Evolutionary conservation across 2,797 vertebrate species (phyloP).

Genomic region (Alectoris magna): DNA sequence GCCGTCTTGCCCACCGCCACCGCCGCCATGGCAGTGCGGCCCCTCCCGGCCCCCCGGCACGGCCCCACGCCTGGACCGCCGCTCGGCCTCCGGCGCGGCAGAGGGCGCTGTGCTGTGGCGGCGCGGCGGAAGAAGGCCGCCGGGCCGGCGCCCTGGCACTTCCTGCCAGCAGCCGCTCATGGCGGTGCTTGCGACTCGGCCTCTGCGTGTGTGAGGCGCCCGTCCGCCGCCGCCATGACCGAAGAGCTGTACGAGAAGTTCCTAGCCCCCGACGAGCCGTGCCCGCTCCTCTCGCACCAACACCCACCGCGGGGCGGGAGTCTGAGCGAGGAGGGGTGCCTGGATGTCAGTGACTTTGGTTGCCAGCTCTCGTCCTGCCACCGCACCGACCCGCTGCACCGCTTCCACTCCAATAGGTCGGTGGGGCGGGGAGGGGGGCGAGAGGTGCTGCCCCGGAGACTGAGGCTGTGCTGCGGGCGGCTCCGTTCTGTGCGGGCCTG

Average conservation of each 20-base stretch:
- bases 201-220: not conserved
- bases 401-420: conserved; percentile 94
- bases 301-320: conserved; percentile 89
- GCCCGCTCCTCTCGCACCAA: conserved; percentile 86
- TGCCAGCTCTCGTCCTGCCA: conserved; percentile 96
- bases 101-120: conserved; percentile 12
- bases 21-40: not conserved
- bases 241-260: conserved; percentile 95
- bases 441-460: not conserved
- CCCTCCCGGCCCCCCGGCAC: not conserved
- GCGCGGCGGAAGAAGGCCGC: not conserved
- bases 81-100: conserved; percentile 46
- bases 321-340: conserved; percentile 89
- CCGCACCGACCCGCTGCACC: conserved; percentile 93
- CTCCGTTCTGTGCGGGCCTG: not conserved
- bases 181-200: not conserved
- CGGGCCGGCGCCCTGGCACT: not conserved
- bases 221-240: conserved; percentile 77
- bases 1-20: not conserved
- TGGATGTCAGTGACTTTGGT: conserved; percentile 96
- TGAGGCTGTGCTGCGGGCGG: not conserved
- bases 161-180: not conserved
- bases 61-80: not conserved
- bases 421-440: not conserved
- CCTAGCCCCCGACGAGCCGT: conserved; percentile 93